A percentile compares a stretch with the other conserved stretches of the same genome.
Conservation (phyloP, 2,113 vertebrate genomes). For the Halichoeres trimaculatus region DNA sequence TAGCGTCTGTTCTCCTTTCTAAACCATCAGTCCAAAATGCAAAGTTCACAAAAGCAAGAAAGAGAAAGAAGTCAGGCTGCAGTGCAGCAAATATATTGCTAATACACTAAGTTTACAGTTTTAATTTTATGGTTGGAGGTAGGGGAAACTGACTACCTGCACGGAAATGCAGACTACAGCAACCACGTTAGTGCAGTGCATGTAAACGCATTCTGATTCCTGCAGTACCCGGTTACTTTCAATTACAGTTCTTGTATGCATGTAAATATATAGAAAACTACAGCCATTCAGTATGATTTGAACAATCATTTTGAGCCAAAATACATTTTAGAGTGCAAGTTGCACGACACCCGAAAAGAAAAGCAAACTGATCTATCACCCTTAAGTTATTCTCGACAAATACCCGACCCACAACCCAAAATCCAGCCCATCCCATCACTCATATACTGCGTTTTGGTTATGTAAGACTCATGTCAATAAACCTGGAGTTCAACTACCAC, state of each 20-base stretch:
- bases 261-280: slow-evolving; percentile 8
- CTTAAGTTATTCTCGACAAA: not conserved
- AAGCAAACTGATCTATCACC: not conserved
- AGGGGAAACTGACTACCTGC: slow-evolving; percentile 30
- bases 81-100: slow-evolving; percentile 27
- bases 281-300: not conserved
- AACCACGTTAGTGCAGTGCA: slow-evolving; percentile 23
- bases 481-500: not conserved
- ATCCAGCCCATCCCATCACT: not conserved
- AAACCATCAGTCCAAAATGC: no score
- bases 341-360: slow-evolving; percentile 6
- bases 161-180: slow-evolving; percentile 24
- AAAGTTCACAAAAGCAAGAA: not conserved
- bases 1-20: not conserved
- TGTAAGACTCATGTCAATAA: not conserved
- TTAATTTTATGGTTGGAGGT: slow-evolving; percentile 8
- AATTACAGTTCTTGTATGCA: not conserved
- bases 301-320: not conserved
- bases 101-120: slow-evolving; percentile 12
- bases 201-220: slow-evolving; percentile 20
- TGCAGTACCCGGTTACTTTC: slow-evolving; percentile 2
- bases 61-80: not conserved
- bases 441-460: not conserved
- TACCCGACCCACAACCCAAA: not conserved
- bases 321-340: not conserved